Percentiles rank a stretch among this genome's conserved stretches.
phyloP scores from a whole-genome alignment of 2,797 vertebrate genomes.

The Mormyrus hasselquistii region DNA sequence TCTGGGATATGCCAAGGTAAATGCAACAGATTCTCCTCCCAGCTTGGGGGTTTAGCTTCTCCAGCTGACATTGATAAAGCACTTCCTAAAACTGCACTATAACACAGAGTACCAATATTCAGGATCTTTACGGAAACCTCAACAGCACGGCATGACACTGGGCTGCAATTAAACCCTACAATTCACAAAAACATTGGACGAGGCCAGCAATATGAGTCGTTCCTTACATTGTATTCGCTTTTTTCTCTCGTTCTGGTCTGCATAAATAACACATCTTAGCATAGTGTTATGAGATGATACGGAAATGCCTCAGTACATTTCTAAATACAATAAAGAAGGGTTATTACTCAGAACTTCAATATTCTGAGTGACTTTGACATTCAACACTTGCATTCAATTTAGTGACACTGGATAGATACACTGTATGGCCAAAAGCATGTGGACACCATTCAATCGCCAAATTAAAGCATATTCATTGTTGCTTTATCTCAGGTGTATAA shows the following conservation, averaged over 20 bases:
- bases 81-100: not conserved
- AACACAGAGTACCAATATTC: not conserved
- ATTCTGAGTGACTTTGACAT: not conserved
- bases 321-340: not conserved
- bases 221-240: not conserved
- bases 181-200: constrained; percentile 6
- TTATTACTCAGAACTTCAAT: not conserved
- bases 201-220: not conserved
- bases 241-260: not conserved
- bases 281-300: not conserved
- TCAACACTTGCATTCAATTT: not conserved
- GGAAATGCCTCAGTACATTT: not conserved
- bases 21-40: not conserved
- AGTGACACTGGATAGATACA: not conserved
- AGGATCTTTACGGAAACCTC: not conserved
- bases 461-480: not conserved
- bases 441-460: not conserved
- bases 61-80: not conserved
- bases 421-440: not conserved
- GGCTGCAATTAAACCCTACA: not conserved
- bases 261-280: not conserved
- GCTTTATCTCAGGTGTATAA: not conserved
- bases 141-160: constrained; percentile 5
- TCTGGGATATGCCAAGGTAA: not conserved
- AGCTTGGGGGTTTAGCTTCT: not conserved